These are phyloP conservation scores for Bombus vancouverensis DNA, from an alignment of 1,140 invertebrate genomes.

Conservation along the genomic window DNA sequence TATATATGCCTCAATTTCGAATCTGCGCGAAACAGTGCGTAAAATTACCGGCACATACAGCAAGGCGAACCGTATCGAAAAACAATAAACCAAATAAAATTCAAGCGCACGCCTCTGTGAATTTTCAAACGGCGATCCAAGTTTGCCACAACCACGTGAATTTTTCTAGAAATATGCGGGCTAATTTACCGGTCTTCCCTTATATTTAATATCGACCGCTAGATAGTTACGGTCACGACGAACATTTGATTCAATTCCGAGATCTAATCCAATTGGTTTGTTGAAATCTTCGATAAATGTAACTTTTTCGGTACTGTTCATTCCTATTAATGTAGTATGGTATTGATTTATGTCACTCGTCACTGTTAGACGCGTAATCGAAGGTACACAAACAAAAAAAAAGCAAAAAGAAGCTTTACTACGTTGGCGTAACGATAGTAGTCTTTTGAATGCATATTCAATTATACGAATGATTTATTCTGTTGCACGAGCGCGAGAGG, in stretches of 20 bases:
- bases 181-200: neutral
- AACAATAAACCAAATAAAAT: slow-evolving; percentile 31
- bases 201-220: neutral
- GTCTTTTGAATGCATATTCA: slow-evolving; percentile 25
- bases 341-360: too few relatives aligned
- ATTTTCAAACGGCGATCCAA: neutral
- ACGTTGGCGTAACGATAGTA: neutral
- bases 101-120: neutral
- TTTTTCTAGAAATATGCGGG: neutral
- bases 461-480: slow-evolving; percentile 53
- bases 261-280: neutral
- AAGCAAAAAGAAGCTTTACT: neutral
- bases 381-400: neutral
- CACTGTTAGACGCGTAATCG: neutral
- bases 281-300: neutral
- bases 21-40: slow-evolving; percentile 32
- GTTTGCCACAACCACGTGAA: neutral
- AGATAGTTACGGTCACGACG: neutral
- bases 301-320: too few relatives aligned
- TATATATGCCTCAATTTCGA: slow-evolving; percentile 41
- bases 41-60: slow-evolving; percentile 3
- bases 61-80: slow-evolving; percentile 30
- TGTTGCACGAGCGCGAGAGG: slow-evolving; percentile 28
- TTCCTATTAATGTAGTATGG: too few relatives aligned
- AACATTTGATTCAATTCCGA: too few relatives aligned